A percentile compares a stretch with the other conserved stretches of the same genome.
These are phyloP conservation scores for Pteruthius melanotis DNA, from an alignment of 2,113 vertebrate species.

Conservation along the genomic window DNA sequence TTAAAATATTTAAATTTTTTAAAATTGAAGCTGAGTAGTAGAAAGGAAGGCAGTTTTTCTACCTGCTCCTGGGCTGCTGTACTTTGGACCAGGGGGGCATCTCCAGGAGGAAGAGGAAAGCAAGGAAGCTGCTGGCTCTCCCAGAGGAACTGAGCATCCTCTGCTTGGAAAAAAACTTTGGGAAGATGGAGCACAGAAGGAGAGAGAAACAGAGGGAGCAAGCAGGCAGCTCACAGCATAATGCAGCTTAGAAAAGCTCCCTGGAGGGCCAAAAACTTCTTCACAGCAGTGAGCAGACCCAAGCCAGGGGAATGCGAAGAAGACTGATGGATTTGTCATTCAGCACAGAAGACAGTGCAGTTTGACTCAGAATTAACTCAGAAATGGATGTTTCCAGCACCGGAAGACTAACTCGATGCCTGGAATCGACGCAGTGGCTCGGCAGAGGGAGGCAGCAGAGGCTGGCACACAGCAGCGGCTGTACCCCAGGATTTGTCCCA, in stretches of 20 bases:
- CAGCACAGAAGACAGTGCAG: not conserved
- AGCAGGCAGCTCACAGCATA: not conserved
- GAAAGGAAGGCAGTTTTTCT: not conserved
- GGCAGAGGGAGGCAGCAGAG: not conserved
- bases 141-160: not conserved
- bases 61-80: not conserved
- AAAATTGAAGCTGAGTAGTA: not conserved
- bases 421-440: not conserved
- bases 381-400: not conserved
- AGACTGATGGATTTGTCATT: not conserved
- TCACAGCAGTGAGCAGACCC: not conserved
- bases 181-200: not conserved
- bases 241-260: not conserved
- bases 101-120: not conserved
- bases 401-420: not conserved
- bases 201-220: not conserved
- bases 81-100: not conserved
- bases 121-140: not conserved
- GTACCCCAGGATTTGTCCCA: not conserved
- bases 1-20: not conserved
- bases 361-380: not conserved
- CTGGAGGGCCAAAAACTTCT: not conserved
- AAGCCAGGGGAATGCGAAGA: not conserved
- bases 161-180: not conserved
- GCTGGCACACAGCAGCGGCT: not conserved